Evolutionary conservation across 2,113 vertebrate species (phyloP), one percentile per base, ranked within the genome.

Genomic region (Garra rufa): DNA sequence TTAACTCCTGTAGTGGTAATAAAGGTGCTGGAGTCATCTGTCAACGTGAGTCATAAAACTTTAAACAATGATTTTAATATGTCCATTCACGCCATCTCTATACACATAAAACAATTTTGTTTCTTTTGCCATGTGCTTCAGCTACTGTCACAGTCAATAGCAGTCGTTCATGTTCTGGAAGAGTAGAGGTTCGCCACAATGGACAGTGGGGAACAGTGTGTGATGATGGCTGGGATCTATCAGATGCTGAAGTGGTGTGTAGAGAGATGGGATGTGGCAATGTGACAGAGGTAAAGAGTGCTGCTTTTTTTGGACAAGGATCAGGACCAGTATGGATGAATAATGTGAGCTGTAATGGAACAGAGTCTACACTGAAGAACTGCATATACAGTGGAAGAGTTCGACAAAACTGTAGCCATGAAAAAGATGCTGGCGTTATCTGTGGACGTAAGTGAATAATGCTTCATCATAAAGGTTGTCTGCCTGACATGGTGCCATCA

Each of bases 241-340:
- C 1, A 44, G 76, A 85, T 5, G 83, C 76, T 59, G 26, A 24
- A 10, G 76, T 79, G 63, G 48, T 79, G 61, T 84, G 83, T 78
- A 69, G 34, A 77, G 61, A 84, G 44, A 10, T 84, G n/a, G 48
- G 30, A 2, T 84, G 83, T 81, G 84, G 84, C 15, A 0, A 38
- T 19, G 84, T 10, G 17, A 1, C 6, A 4, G 57, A n/a, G 0
- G 61, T 2, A 26, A 44, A 67, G 1, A 38, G 9, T 3, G 1
- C 0, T 9, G 63, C 77, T 63, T 30, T 63, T 34, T 85, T 80
- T 81, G 65, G 65, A 63, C n/a, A 50, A 80, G 65, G 83, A 59
- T 44, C 83, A 28, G 65, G 76, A 46, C n/a, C 6, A 10, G 59
- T 85, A 9, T 71, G 52, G 76, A 69, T 71, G 38, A 26, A 26